Evolutionary conservation across 2,888 invertebrate genomes (phyloP), one percentile per base, ranked within the genome.

Genomic region (Perdita meconis): DNA sequence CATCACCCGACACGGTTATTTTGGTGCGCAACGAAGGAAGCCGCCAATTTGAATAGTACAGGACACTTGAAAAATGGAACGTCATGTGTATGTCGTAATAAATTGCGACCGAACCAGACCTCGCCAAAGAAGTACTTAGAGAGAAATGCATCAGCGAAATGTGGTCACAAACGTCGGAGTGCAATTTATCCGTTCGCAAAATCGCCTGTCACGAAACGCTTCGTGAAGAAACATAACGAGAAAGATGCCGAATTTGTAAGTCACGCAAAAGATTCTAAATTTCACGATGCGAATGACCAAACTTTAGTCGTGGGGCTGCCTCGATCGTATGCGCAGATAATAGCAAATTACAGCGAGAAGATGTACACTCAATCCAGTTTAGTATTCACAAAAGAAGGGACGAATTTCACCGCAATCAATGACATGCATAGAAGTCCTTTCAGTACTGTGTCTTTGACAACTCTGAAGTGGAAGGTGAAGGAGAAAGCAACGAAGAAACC

Each of bases 321-420:
- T 0, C 63, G 79, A 34, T 73, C 80, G 3, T 85, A 84, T 26
- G 80, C 83, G 16, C 57, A 74, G 22, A 65, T 84, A 59, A 84
- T 85, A 65, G 63, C 78, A 0, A 59, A 47, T 10, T 85, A 85
- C 42, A 75, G 40, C 59, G 63, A 82, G 12, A 5, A 30, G 0
- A 24, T 84, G 4, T 44, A 42, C 34, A 34, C 34, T 4, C n/a
- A 36, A 19, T 24, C 40, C 0, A 24, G 4, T 0, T 47, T 22
- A 0, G 64, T 8, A 1, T 1, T 19, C 0, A 16, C 24, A 1
- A 79, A n/a, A 3, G 78, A 78, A 1, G 24, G 19, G 2, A 1
- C 8, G 1, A 63, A 19, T 12, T 40, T 60, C 4, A 10, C 38
- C 13, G 38, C 34, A 24, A 8, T 47, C 22, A 66, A 55, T 8